Conservation (phyloP, 2,113 vertebrate genomes). For the Alethe castanea region DNA sequence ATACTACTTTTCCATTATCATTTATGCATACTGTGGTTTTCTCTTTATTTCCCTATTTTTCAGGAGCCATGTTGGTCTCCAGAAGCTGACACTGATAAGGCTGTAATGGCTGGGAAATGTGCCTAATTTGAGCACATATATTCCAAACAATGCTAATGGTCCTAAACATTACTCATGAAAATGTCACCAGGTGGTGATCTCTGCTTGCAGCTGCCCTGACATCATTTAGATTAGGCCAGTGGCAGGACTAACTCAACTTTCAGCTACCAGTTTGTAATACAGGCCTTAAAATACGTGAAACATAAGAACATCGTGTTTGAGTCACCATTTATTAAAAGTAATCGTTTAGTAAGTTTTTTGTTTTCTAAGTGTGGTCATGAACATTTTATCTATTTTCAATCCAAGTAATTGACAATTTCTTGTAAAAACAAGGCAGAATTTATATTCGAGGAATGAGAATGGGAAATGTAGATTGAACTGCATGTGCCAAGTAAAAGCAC, state of each 20-base stretch:
- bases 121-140: background rate
- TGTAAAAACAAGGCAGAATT: background rate
- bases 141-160: background rate
- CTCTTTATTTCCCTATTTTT: background rate
- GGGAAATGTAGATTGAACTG: background rate
- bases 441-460: background rate
- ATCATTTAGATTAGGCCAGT: background rate
- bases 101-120: background rate
- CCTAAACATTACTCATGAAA: background rate
- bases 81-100: background rate
- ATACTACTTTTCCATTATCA: background rate
- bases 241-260: background rate
- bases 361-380: background rate
- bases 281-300: background rate
- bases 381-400: background rate
- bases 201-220: background rate
- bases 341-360: background rate
- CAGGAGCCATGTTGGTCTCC: background rate
- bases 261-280: background rate
- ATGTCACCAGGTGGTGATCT: background rate
- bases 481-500: background rate
- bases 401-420: background rate
- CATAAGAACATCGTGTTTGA: background rate
- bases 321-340: background rate
- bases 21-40: background rate